A percentile compares a stretch with the other conserved stretches of the same genome.
Evolutionary conservation across 2,888 invertebrate genomes (phyloP).

Genomic region (Lasioglossum figueresi): DNA sequence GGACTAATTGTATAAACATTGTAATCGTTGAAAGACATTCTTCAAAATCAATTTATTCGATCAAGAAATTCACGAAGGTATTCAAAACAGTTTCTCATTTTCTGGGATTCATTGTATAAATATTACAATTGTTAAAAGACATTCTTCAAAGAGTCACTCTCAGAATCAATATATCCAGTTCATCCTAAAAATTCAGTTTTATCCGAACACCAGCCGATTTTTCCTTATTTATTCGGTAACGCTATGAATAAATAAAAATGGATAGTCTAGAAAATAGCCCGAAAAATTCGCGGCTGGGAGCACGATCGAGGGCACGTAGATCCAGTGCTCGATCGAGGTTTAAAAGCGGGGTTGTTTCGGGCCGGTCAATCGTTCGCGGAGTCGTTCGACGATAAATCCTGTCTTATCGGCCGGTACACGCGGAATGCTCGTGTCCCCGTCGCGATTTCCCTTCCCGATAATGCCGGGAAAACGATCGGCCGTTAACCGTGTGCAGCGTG

Average conservation of each 20-base stretch:
- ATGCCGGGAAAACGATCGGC: constrained; percentile 50
- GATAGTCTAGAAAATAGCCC: not conserved
- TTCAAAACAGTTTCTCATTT: too few species aligned
- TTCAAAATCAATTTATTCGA: too few species aligned
- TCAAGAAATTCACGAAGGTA: too few species aligned
- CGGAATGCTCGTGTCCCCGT: constrained; percentile 43
- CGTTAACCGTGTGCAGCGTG: constrained; percentile 34
- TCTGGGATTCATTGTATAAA: too few species aligned
- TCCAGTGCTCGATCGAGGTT: not conserved
- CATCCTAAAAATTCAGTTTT: too few species aligned
- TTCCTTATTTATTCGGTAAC: too few species aligned
- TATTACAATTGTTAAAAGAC: too few species aligned
- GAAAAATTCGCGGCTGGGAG: not conserved
- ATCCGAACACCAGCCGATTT: too few species aligned
- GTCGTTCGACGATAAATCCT: constrained; percentile 55
- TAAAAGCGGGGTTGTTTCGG: constrained; percentile 30
- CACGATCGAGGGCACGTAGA: not conserved
- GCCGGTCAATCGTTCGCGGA: constrained; percentile 42
- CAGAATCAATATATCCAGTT: too few species aligned
- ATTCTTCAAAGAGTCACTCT: too few species aligned
- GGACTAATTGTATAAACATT: too few species aligned
- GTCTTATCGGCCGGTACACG: constrained; percentile 57
- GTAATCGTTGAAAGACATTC: too few species aligned
- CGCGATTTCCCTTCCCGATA: constrained; percentile 55
- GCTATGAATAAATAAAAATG: not conserved